These are phyloP conservation scores for Halyomorpha halys DNA, from an alignment of 1,140 invertebrate genomes.

Conservation along the genomic window DNA sequence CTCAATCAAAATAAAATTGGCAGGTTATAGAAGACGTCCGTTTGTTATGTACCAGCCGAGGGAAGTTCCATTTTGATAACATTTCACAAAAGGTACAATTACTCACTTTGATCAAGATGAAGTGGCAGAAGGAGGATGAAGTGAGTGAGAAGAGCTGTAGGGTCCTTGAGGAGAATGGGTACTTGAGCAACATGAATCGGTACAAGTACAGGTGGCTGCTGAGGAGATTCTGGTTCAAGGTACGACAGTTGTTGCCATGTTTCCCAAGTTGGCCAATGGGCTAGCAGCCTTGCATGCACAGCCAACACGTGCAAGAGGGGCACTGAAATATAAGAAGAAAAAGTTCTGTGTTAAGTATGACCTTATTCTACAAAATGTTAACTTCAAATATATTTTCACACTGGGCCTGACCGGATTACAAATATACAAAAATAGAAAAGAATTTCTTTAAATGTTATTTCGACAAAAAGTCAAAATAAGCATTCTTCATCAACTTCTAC, in stretches of 20 bases:
- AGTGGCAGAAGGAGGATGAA: constrained; percentile 73
- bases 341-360: too few species aligned
- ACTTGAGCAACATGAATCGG: constrained; percentile 52
- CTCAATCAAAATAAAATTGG: too few species aligned
- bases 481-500: too few species aligned
- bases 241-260: constrained; percentile 54
- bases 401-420: too few species aligned
- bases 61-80: too few species aligned
- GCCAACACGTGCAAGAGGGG: constrained; percentile 79
- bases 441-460: too few species aligned
- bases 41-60: too few species aligned
- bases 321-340: constrained; percentile 45
- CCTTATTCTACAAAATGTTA: too few species aligned
- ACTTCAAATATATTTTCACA: too few species aligned
- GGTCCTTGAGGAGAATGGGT: constrained; percentile 74
- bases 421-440: too few species aligned
- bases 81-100: not conserved
- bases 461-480: too few species aligned
- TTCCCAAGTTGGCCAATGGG: constrained; percentile 52
- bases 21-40: too few species aligned
- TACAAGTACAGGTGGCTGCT: constrained; percentile 37
- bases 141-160: constrained; percentile 71
- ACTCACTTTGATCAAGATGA: constrained; percentile 72
- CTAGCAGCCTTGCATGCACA: constrained; percentile 64
- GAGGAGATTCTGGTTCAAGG: constrained; percentile 34